A percentile compares a stretch with the other conserved stretches of the same genome.
These are phyloP conservation scores for Temnothorax unifasciatus DNA, from an alignment of 2,888 invertebrate species.

Conservation along the genomic window DNA sequence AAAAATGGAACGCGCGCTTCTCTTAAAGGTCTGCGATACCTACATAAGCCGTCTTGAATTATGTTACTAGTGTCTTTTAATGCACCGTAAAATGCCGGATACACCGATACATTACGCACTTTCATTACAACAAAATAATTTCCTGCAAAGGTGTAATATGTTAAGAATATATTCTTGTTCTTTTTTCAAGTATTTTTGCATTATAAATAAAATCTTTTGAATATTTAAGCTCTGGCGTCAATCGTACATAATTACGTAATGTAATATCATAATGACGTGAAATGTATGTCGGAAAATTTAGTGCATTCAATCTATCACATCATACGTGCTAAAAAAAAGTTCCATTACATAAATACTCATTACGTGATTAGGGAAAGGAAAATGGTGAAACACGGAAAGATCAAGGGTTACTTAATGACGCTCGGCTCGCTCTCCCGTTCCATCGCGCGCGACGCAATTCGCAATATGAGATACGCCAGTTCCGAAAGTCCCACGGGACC, in stretches of 20 bases:
- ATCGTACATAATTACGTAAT: neutral
- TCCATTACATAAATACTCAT: constrained; percentile 21
- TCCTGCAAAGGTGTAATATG: neutral
- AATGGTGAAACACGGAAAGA: neutral
- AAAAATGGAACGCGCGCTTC: constrained; percentile 44
- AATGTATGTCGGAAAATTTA: neutral
- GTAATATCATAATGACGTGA: neutral
- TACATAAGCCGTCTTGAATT: constrained; percentile 44
- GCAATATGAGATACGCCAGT: constrained; percentile 39
- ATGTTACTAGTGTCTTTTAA: constrained; percentile 40
- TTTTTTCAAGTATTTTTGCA: neutral
- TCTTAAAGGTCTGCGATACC: constrained; percentile 44
- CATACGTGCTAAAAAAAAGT: neutral
- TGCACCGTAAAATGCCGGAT: constrained; percentile 30
- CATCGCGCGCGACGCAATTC: constrained; percentile 24
- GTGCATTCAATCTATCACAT: neutral
- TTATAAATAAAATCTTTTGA: neutral
- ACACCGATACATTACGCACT: neutral
- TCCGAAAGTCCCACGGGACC: constrained; percentile 44
- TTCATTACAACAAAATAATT: constrained; percentile 3
- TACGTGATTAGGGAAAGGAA: neutral
- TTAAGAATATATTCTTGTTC: neutral
- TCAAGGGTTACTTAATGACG: neutral
- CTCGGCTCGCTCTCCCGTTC: constrained; percentile 19
- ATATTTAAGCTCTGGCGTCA: neutral